These are phyloP conservation scores for Hyphantria cunea DNA, from an alignment of 1,140 invertebrate genomes.

Conservation along the genomic window DNA sequence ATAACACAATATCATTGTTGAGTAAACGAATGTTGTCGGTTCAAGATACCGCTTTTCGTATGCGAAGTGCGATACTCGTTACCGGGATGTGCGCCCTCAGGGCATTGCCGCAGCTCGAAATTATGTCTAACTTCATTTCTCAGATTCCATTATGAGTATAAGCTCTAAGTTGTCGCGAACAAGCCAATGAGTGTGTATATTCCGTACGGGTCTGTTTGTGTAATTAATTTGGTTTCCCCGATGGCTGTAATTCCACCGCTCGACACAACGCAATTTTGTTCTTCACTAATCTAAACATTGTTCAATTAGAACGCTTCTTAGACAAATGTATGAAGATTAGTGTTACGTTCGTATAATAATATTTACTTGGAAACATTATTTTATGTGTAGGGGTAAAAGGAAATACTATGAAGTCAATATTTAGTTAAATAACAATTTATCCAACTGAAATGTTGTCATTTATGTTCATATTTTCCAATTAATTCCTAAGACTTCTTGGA, in stretches of 20 bases:
- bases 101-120: conserved; percentile 52
- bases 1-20: conserved; percentile 35
- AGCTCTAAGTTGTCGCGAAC: conserved; percentile 37
- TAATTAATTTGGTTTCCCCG: conserved; percentile 49
- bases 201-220: conserved; percentile 40
- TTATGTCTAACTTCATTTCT: conserved; percentile 66
- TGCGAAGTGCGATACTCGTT: conserved; percentile 59
- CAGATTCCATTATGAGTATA: conserved; percentile 44
- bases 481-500: no score
- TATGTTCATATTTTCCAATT: no score
- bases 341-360: conserved; percentile 1
- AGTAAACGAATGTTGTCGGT: conserved; percentile 35
- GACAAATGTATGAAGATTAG: conserved; percentile 17
- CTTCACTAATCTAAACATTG: conserved; percentile 28
- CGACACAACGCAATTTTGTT: conserved; percentile 32
- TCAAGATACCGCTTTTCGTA: conserved; percentile 40
- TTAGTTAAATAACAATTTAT: no score
- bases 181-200: conserved; percentile 15
- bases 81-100: conserved; percentile 45
- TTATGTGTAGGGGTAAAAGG: neutral
- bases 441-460: no score
- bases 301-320: conserved; percentile 17
- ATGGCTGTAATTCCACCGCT: conserved; percentile 29
- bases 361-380: neutral
- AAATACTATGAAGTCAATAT: no score